Evolutionary conservation across 1,140 invertebrate species (phyloP), one percentile per base, ranked within the genome.

Genomic region (Bombus affinis): DNA sequence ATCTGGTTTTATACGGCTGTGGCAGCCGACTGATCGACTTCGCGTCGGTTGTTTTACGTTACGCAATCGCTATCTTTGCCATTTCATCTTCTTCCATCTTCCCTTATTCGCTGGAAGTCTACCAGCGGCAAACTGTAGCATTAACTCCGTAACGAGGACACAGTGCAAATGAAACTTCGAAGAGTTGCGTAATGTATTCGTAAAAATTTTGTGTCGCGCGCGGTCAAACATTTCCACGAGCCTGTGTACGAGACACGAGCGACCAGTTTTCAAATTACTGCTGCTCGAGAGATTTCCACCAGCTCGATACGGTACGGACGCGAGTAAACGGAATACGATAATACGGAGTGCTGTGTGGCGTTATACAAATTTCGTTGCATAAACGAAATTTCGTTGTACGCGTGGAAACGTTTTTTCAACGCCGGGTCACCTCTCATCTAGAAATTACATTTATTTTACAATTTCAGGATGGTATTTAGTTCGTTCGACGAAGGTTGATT

Each of bases 321-420:
- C 65, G 37, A 39, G 4, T 47, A 79, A 79, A 79, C 76, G 47
- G 42, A 42, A 66, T 35, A 35, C 28, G 62, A 79, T 79, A 37
- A 68, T 22, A 68, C 62, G n/a, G 0, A 22, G 18, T 22, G 18
- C 47, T 8, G 47, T 18, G 62, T 32, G 1, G 4, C 6, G n/a
- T 35, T 12, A 28, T 9, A 53, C 6, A n/a, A 53, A 53, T 22
- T 53, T 53, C 59, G 59, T 62, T 62, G 59, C 28, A 28, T 10
- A 59, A 37, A 68, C 65, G 15, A 68, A 44, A 42, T 53, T 32
- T 12, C 42, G 42, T 22, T n/a, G 28, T 10, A 0, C 66, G 2
- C 9, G 32, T 44, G 18, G 35, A 35, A 4, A 53, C 8, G 12
- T 53, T 74, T 42, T 47, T 53, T 3, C 25, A 22, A 53, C 5